phyloP scores from a whole-genome alignment of 2,888 invertebrate genomes.

The Polyommatus iphigenia region DNA sequence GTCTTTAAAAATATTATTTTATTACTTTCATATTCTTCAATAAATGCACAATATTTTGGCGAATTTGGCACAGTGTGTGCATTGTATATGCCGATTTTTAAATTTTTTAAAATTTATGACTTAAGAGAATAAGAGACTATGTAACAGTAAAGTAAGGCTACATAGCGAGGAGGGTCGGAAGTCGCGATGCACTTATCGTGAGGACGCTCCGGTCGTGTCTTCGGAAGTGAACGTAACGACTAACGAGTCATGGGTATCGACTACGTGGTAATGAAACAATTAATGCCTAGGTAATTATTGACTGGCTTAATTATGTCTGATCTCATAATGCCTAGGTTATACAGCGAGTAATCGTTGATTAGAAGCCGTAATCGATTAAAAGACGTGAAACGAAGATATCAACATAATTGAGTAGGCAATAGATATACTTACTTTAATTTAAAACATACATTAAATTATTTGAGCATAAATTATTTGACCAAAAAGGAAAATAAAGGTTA shows the following conservation, averaged over 20 bases:
- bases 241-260: slow-evolving; percentile 5
- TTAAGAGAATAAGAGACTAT: too few relatives aligned
- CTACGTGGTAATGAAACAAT: slow-evolving; percentile 13
- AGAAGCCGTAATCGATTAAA: not conserved
- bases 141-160: not conserved
- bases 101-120: too few relatives aligned
- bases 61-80: too few relatives aligned
- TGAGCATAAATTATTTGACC: not conserved
- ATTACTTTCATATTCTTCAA: too few relatives aligned
- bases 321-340: slow-evolving; percentile 5
- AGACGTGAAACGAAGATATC: not conserved
- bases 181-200: not conserved
- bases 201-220: slow-evolving; percentile 9
- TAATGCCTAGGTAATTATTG: slow-evolving; percentile 16
- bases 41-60: too few relatives aligned
- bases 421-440: not conserved
- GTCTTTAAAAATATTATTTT: too few relatives aligned
- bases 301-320: slow-evolving; percentile 7
- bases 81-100: too few relatives aligned
- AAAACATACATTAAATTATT: not conserved
- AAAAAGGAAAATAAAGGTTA: not conserved
- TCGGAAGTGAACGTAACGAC: slow-evolving; percentile 21
- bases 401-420: not conserved
- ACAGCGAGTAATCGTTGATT: not conserved
- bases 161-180: not conserved